Base-by-base conservation (phyloP, 2,888 invertebrate genomes). In the Calliopum simillimum region DNA sequence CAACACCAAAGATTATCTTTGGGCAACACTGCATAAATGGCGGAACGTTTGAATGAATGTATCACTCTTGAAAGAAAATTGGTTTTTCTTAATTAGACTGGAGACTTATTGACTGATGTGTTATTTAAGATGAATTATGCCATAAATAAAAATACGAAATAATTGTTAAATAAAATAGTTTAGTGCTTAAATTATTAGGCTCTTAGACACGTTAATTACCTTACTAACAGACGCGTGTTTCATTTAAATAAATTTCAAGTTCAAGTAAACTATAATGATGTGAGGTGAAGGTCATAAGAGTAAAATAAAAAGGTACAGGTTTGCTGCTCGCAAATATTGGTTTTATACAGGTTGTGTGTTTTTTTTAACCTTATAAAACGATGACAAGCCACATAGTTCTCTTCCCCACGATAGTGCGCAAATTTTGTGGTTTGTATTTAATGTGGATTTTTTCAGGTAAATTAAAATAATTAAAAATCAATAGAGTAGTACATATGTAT, bases 191-290 rank as follows among this genome's bases (percentile, higher is more conserved):
- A 12, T 23, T 12, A 19, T 12, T 21, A 49, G n/a, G 49, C 11
- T 49, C 6, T 4, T 49, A 1, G 49, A 49, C 16, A n/a, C 49
- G 8, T 23, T 61, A 14, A 63, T 43, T 14, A 41, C 53, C 16
- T 12, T 41, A 19, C 23, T n/a, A 21, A 41, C 43, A 33, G 21
- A n/a, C 19, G 41, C 46, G 23, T 47, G 33, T 64, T 6, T 64
- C 19, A 64, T 64, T 51, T 4, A 21, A 51, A 64, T 64, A 41
- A 33, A 64, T 51, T 63, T 64, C 64, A 64, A 51, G 64, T 64
- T 64, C 64, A 64, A 53, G 53, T 16, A 44, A 11, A 21, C 12
- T 19, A 43, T 61, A 46, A 19, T 1, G 19, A 16, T 44, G 51
- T 14, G 64, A 43, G 19, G 16, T 43, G 14, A 47, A 44, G n/a